phyloP scores from a whole-genome alignment of 2,888 invertebrate genomes.

The Andrena praecox region DNA sequence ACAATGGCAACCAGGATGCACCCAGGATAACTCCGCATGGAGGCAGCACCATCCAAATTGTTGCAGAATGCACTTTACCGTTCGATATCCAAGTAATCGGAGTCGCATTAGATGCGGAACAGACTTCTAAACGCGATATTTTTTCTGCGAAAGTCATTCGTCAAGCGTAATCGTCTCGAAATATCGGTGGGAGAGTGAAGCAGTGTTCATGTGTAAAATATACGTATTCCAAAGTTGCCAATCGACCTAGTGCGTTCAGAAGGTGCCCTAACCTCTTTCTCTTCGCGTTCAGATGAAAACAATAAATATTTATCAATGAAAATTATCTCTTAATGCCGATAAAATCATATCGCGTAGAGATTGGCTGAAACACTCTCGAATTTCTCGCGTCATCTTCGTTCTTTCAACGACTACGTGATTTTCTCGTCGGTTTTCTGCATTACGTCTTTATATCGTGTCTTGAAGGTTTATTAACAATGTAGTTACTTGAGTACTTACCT shows the following conservation, averaged over 20 bases:
- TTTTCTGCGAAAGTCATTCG: slow-evolving; percentile 28
- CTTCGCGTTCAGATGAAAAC: slow-evolving; percentile 21
- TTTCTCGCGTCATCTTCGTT: neutral
- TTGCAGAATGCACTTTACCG: slow-evolving; percentile 49
- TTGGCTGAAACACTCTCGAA: neutral
- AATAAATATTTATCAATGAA: slow-evolving; percentile 41
- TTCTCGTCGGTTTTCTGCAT: neutral
- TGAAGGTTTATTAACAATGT: neutral
- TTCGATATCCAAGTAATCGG: slow-evolving; percentile 49
- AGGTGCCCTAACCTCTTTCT: slow-evolving; percentile 51
- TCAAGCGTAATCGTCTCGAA: slow-evolving; percentile 6
- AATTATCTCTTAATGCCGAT: neutral
- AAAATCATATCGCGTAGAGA: neutral
- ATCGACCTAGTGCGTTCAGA: slow-evolving; percentile 16
- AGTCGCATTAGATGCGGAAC: slow-evolving; percentile 49
- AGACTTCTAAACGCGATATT: slow-evolving; percentile 36
- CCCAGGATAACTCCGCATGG: neutral
- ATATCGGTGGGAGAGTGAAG: slow-evolving; percentile 17
- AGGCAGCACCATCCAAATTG: slow-evolving; percentile 49
- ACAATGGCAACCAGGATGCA: neutral
- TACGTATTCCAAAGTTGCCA: slow-evolving; percentile 2
- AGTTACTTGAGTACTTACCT: neutral
- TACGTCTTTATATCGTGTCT: neutral
- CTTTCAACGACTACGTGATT: neutral
- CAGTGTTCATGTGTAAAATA: slow-evolving; percentile 20